phyloP scores from a whole-genome alignment of 2,113 vertebrate species.

The Puntigrus tetrazona region DNA sequence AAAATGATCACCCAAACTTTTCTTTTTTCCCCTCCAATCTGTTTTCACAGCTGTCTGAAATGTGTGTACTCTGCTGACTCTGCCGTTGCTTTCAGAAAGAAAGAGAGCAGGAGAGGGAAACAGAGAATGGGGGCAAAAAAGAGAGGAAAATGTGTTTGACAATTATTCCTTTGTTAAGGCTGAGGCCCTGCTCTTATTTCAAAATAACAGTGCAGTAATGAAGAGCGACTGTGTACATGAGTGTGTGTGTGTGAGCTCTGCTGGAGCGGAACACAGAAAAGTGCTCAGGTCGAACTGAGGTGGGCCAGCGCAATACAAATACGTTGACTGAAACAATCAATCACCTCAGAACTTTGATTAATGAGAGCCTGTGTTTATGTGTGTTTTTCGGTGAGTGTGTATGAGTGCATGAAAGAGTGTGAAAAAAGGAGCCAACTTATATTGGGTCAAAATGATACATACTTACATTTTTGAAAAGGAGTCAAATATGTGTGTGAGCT shows the following conservation, averaged over 20 bases:
- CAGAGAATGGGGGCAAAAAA: slow-evolving; percentile 29
- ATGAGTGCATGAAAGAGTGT: background rate
- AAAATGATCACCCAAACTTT: slow-evolving; percentile 36
- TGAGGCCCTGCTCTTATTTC: slow-evolving; percentile 45
- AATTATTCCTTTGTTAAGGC: slow-evolving; percentile 55
- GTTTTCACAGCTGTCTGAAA: slow-evolving; percentile 63
- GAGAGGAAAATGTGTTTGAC: slow-evolving; percentile 40
- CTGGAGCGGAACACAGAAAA: slow-evolving; percentile 44
- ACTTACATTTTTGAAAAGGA: background rate
- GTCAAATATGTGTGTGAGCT: background rate
- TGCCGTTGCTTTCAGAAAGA: slow-evolving; percentile 12
- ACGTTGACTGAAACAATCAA: slow-evolving; percentile 45
- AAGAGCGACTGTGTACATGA: slow-evolving; percentile 18
- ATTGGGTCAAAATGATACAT: slow-evolving; percentile 7
- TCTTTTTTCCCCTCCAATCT: slow-evolving; percentile 33
- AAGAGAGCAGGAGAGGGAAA: slow-evolving; percentile 2
- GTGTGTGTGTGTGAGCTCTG: slow-evolving; percentile 14
- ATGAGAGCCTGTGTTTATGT: slow-evolving; percentile 26
- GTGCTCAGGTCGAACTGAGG: slow-evolving; percentile 39
- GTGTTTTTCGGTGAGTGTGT: slow-evolving; percentile 37
- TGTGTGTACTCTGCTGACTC: slow-evolving; percentile 55
- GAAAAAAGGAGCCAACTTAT: slow-evolving; percentile 3
- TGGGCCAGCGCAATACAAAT: background rate
- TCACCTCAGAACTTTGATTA: slow-evolving; percentile 39
- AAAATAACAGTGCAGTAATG: slow-evolving; percentile 54